These are phyloP conservation scores for Girardia tigrina DNA, from an alignment of 2,888 invertebrate species.

Conservation along the genomic window DNA sequence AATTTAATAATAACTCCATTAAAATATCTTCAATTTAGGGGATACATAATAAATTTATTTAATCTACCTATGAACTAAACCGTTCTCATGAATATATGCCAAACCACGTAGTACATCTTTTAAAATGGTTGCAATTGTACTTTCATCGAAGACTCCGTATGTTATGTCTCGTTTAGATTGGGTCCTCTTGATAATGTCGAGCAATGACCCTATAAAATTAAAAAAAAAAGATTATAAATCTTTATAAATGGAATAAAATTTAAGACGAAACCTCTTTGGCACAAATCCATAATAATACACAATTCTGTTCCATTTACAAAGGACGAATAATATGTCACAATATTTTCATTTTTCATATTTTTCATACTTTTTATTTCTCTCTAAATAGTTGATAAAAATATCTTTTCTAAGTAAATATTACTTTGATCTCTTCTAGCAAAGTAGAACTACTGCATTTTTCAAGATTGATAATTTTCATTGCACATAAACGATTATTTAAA, in stretches of 20 bases:
- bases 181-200: conserved; percentile 72
- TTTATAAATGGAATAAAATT: background rate
- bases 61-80: conserved; percentile 75
- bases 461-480: conserved; percentile 91
- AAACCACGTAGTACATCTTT: conserved; percentile 74
- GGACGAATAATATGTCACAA: conserved; percentile 92
- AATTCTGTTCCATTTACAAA: conserved; percentile 91
- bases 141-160: conserved; percentile 89
- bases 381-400: conserved; percentile 46
- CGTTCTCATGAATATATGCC: conserved; percentile 95
- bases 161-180: conserved; percentile 78
- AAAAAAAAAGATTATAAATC: background rate
- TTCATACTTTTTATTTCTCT: conserved; percentile 87
- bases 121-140: conserved; percentile 86
- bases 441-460: conserved; percentile 98
- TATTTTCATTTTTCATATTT: conserved; percentile 94
- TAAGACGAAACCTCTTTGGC: conserved; percentile 60
- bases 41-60: too few species aligned
- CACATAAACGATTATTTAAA: conserved; percentile 68
- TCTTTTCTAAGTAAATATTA: too few species aligned
- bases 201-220: conserved; percentile 50
- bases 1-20: too few species aligned
- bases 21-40: too few species aligned
- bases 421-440: conserved; percentile 27
- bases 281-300: conserved; percentile 85